Evolutionary conservation across 2,797 vertebrate species (phyloP).

Genomic region (Synaphobranchus kaupii): DNA sequence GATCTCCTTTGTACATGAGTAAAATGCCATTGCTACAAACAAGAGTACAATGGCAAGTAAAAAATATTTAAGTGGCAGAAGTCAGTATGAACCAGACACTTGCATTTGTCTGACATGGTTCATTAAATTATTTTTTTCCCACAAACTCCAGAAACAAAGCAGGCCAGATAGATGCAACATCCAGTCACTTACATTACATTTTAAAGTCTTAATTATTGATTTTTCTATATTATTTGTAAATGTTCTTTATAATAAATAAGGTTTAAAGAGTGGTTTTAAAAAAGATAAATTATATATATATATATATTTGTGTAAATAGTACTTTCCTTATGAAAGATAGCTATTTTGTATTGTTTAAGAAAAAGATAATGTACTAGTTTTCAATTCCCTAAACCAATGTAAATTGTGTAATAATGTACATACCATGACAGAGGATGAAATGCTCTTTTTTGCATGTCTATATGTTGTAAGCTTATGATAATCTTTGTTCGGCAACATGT

Average conservation of each 20-base stretch:
- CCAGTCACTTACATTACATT: slow-evolving; percentile 45
- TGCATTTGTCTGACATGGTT: slow-evolving; percentile 37
- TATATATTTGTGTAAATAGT: slow-evolving; percentile 90
- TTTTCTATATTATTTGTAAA: slow-evolving; percentile 62
- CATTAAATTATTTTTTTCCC: neutral
- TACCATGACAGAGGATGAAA: slow-evolving; percentile 89
- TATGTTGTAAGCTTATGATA: slow-evolving; percentile 92
- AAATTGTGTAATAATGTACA: slow-evolving; percentile 98
- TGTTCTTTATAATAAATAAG: slow-evolving; percentile 67
- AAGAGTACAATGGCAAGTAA: neutral
- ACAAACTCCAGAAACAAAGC: neutral
- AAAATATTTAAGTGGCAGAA: slow-evolving; percentile 2
- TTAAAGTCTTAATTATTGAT: slow-evolving; percentile 67
- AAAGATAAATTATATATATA: neutral
- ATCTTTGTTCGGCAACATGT: slow-evolving; percentile 79
- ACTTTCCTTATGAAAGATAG: slow-evolving; percentile 97
- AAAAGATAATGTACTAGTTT: slow-evolving; percentile 87
- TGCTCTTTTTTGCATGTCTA: slow-evolving; percentile 93
- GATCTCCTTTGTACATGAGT: neutral
- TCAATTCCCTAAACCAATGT: slow-evolving; percentile 89
- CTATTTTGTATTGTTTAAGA: slow-evolving; percentile 99
- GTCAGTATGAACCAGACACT: slow-evolving; percentile 5
- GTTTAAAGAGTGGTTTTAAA: slow-evolving; percentile 76
- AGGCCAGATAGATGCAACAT: slow-evolving; percentile 48
- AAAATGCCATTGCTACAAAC: neutral